phyloP scores from a whole-genome alignment of 2,888 invertebrate genomes.

The Halictus ligatus region DNA sequence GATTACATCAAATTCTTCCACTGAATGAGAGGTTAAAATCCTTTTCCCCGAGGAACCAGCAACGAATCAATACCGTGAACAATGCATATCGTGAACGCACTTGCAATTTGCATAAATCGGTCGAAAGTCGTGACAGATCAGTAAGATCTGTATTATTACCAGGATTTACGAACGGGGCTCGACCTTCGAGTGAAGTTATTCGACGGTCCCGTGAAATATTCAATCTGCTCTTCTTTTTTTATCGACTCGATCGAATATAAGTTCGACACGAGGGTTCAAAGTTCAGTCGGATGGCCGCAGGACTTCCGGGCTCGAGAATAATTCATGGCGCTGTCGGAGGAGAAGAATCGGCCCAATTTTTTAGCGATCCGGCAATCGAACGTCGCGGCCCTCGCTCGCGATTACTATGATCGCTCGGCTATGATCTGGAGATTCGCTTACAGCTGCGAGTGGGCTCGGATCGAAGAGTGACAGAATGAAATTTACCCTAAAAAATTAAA shows the following conservation, averaged over 20 bases:
- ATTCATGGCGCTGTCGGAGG: constrained; percentile 21
- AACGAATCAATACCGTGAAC: neutral
- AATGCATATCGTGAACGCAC: neutral
- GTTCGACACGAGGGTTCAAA: neutral
- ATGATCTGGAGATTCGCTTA: neutral
- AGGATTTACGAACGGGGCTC: neutral
- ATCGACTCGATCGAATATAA: constrained; percentile 9
- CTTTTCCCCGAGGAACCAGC: neutral
- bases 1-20: neutral
- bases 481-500: too few species aligned
- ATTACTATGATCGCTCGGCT: neutral
- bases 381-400: neutral
- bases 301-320: constrained; percentile 33
- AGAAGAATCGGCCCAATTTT: neutral
- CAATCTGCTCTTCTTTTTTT: constrained; percentile 22
- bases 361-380: neutral
- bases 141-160: neutral
- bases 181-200: neutral
- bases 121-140: neutral
- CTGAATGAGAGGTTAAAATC: neutral
- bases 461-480: neutral
- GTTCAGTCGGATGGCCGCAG: neutral
- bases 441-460: neutral
- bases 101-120: neutral
- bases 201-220: neutral